Evolutionary conservation across 2,888 invertebrate species (phyloP).

Genomic region (Nemapogon koenigi): DNA sequence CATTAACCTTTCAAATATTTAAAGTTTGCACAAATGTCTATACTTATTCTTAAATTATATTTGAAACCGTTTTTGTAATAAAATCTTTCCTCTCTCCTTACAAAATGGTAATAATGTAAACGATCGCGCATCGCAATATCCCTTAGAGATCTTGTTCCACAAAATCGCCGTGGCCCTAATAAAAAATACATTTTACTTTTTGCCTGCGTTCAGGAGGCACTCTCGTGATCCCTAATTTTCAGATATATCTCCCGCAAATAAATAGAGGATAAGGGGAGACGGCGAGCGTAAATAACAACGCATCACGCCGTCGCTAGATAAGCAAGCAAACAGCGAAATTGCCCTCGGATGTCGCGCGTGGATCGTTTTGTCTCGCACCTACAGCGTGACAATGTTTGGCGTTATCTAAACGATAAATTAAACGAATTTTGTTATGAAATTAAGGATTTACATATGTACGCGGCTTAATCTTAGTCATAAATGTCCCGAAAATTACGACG

Average conservation of each 20-base stretch:
- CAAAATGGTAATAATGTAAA: too few species aligned
- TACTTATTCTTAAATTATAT: too few species aligned
- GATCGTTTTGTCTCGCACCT: conserved; percentile 6
- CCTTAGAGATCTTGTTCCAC: too few species aligned
- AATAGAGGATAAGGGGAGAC: conserved; percentile 58
- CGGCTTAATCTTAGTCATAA: conserved; percentile 1
- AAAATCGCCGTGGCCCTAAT: too few species aligned
- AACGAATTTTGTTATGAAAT: conserved; percentile 8
- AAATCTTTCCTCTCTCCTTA: too few species aligned
- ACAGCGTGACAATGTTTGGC: conserved; percentile 9
- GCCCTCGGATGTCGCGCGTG: conserved; percentile 6
- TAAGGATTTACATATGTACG: conserved; percentile 1
- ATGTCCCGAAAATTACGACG: background rate
- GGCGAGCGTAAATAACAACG: conserved; percentile 53
- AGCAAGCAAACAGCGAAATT: conserved; percentile 1
- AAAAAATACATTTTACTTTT: too few species aligned
- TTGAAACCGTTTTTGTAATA: too few species aligned
- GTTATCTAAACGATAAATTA: conserved; percentile 6
- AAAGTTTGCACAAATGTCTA: too few species aligned
- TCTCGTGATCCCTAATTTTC: conserved; percentile 58
- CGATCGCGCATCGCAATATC: too few species aligned
- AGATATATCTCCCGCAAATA: conserved; percentile 62
- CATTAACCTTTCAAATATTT: too few species aligned
- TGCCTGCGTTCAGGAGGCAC: conserved; percentile 7
- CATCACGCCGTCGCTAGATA: conserved; percentile 6